Evolutionary conservation across 1,140 invertebrate genomes (phyloP), one percentile per base, ranked within the genome.

Genomic region (Saccostrea glomerata): DNA sequence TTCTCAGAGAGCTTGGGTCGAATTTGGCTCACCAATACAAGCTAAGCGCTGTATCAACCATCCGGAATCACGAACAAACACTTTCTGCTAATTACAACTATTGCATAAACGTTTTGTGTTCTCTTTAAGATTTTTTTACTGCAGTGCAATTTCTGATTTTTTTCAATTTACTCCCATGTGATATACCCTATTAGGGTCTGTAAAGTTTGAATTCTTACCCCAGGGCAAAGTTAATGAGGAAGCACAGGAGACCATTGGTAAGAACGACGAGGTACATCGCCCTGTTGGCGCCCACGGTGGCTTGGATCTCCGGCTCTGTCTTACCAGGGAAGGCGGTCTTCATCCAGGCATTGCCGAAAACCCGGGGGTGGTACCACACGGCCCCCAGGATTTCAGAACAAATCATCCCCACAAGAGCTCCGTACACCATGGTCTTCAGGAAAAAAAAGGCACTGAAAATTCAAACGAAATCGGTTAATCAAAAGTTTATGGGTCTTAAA

Each of bases 311-410:
- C 23, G 23, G 7, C 25, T 77, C 70, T 17, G 82, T 84, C 40
- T 55, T 84, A 36, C 82, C 82, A 0, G 82, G 82, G 40, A 12
- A 84, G 23, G 82, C 30, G 82, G 47, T 40, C 55, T 20, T 84
- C 82, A 55, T 84, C 82, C 82, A 84, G 17, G 82, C 47, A 23
- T 25, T 56, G n/a, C 82, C 82, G n/a, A 84, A 20, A 23, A 84
- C 82, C 47, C 2, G 5, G 55, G 82, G 82, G 40, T 36, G 47
- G 82, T 84, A 84, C 82, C 82, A 84, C 17, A 56, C 4, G 17
- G 23, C 40, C 17, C 82, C 82, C 47, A 84, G 82, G 36, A 84
- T 9, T 23, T 84, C 36, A 54, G 47, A 20, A 17, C 17, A 84
- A 12, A 84, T 20, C 7, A 84, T 55, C 11, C 47, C 82, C 17